phyloP scores from a whole-genome alignment of 1,140 invertebrate species.

The Batillaria attramentaria region DNA sequence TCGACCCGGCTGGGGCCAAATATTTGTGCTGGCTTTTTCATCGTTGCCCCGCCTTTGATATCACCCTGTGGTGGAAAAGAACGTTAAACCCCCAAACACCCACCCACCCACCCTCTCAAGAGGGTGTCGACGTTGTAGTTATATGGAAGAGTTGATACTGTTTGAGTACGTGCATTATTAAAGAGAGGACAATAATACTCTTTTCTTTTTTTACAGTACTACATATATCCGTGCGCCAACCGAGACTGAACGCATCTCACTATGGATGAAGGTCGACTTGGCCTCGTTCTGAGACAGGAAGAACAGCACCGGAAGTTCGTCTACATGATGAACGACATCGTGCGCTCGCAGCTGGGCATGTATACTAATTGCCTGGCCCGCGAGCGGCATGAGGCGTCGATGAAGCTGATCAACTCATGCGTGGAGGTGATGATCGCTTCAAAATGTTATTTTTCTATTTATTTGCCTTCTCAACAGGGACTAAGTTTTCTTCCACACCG shows the following conservation, averaged over 20 bases:
- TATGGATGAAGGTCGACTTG: constrained; percentile 47
- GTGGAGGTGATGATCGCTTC: constrained; percentile 5
- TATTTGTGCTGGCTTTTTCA: too few relatives aligned
- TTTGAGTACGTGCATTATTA: not conserved
- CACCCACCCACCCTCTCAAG: not conserved
- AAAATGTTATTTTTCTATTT: too few relatives aligned
- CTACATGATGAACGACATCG: constrained; percentile 46
- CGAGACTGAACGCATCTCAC: not conserved
- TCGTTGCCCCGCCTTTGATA: too few relatives aligned
- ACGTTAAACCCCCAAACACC: not conserved
- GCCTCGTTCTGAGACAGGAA: constrained; percentile 40
- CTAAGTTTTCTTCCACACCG: too few relatives aligned
- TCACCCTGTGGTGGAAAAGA: too few relatives aligned
- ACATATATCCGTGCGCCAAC: too few relatives aligned
- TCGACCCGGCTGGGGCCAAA: too few relatives aligned
- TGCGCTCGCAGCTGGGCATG: constrained; percentile 33
- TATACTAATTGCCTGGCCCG: constrained; percentile 29
- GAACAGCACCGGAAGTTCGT: constrained; percentile 47
- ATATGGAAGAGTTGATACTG: not conserved
- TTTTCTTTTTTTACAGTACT: too few relatives aligned
- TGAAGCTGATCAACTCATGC: constrained; percentile 38
- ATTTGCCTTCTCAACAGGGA: too few relatives aligned
- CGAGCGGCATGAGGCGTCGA: constrained; percentile 34
- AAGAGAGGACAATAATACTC: not conserved
- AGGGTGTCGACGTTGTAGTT: not conserved